phyloP scores from a whole-genome alignment of 1,140 invertebrate genomes.

The Radopholus similis region DNA sequence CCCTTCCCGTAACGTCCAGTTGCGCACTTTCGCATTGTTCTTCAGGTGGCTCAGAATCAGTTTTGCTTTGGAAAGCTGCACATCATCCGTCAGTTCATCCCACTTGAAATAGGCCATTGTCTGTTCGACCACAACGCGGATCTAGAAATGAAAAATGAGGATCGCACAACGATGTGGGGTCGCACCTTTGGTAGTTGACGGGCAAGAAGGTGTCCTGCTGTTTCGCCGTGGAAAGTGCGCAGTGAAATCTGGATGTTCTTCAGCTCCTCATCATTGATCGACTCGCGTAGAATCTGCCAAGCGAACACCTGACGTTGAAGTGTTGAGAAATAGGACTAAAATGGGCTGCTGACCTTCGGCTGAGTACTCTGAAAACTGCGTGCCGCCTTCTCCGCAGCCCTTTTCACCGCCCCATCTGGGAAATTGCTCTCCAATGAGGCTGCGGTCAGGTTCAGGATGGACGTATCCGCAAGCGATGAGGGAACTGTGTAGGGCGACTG shows the following conservation, averaged over 20 bases:
- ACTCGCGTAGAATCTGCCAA: conserved; percentile 60
- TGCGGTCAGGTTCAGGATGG: conserved; percentile 8
- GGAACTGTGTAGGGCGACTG: no score
- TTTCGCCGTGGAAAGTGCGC: conserved; percentile 59
- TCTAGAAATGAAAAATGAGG: conserved; percentile 38
- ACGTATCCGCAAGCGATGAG: no score
- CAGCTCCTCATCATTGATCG: conserved; percentile 59
- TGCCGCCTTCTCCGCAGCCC: conserved; percentile 58
- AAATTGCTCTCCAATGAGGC: conserved; percentile 45
- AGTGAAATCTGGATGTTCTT: conserved; percentile 58
- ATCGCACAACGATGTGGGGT: background rate
- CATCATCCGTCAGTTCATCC: conserved; percentile 48
- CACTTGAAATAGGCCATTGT: conserved; percentile 60
- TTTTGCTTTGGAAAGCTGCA: conserved; percentile 46
- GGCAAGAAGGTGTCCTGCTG: conserved; percentile 47
- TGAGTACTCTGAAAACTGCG: conserved; percentile 57
- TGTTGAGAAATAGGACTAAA: background rate
- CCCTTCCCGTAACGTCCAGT: conserved; percentile 58
- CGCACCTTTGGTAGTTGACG: conserved; percentile 55
- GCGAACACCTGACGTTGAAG: conserved; percentile 52
- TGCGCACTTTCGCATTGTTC: conserved; percentile 59
- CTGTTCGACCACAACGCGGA: conserved; percentile 55
- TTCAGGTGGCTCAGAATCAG: conserved; percentile 56
- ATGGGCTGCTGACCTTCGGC: conserved; percentile 49
- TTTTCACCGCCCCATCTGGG: conserved; percentile 54